Percentiles rank a stretch among this genome's conserved stretches.
Evolutionary conservation across 2,797 vertebrate species (phyloP).

Genomic region (Syndactyla subalaris): DNA sequence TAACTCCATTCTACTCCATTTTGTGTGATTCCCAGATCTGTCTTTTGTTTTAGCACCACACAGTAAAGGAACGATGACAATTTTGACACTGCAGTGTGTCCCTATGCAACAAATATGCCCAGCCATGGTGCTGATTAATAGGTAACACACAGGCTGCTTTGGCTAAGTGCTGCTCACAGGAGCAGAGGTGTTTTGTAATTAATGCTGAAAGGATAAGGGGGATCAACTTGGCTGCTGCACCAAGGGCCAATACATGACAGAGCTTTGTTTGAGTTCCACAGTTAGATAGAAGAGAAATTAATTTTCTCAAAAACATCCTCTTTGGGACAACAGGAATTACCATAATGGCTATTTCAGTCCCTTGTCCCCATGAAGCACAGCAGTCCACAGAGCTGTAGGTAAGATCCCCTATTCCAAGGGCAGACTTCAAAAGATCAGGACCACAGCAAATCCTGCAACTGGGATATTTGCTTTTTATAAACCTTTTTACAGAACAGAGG

Average conservation of each 20-base stretch:
- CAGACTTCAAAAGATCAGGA: neutral
- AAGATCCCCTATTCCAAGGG: neutral
- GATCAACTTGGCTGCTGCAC: neutral
- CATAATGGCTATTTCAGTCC: neutral
- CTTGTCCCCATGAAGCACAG: neutral
- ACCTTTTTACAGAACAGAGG: neutral
- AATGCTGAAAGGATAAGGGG: neutral
- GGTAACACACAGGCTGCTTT: neutral
- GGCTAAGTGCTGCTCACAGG: neutral
- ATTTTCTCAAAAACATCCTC: neutral
- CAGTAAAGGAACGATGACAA: rapidly evolving
- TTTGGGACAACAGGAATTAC: neutral
- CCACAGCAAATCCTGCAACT: neutral
- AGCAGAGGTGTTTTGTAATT: neutral
- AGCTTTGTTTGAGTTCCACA: neutral
- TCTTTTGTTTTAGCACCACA: neutral
- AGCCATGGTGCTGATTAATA: neutral
- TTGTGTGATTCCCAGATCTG: neutral
- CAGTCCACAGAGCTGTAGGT: neutral
- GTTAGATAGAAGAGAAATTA: neutral
- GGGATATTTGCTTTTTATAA: neutral
- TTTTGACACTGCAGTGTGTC: neutral
- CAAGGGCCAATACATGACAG: neutral
- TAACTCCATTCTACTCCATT: neutral
- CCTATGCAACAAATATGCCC: neutral